Evolutionary conservation across 1,140 invertebrate genomes (phyloP).

Genomic region (Andrena cerasifolii): DNA sequence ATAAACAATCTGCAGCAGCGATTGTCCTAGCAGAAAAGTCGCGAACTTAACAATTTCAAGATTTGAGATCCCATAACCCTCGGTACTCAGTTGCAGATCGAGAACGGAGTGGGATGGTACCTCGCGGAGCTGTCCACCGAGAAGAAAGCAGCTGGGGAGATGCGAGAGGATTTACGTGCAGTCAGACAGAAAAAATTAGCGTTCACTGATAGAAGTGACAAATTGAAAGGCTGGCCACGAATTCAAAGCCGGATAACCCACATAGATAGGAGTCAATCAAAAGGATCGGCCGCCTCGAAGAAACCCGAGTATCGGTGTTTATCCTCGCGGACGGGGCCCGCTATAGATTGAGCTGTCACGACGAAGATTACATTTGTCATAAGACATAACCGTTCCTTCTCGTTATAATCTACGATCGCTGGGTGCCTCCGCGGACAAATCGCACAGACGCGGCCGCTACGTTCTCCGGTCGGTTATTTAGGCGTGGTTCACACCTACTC

Average conservation of each 20-base stretch:
- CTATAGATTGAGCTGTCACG: constrained; percentile 69
- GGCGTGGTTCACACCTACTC: constrained; percentile 42
- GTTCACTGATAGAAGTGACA: constrained; percentile 11
- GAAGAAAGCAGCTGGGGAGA: neutral
- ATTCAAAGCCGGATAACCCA: constrained; percentile 26
- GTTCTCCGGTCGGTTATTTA: neutral
- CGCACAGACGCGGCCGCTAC: constrained; percentile 3
- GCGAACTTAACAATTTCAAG: neutral
- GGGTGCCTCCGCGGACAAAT: constrained; percentile 26
- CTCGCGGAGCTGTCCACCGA: neutral
- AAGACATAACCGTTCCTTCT: constrained; percentile 61
- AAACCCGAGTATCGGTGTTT: constrained; percentile 53
- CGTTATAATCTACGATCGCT: constrained; percentile 64
- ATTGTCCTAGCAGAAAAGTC: too few relatives aligned
- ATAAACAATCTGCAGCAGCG: too few relatives aligned
- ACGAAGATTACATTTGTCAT: constrained; percentile 72
- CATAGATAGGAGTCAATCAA: constrained; percentile 51
- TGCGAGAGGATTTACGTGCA: neutral
- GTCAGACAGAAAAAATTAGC: neutral
- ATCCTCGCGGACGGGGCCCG: constrained; percentile 26
- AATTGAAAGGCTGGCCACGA: constrained; percentile 30
- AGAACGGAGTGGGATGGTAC: neutral
- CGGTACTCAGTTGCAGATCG: neutral
- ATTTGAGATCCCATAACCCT: neutral
- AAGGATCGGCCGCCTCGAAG: constrained; percentile 33